Evolutionary conservation across 2,888 invertebrate genomes (phyloP).

Genomic region (Pteria penguin): DNA sequence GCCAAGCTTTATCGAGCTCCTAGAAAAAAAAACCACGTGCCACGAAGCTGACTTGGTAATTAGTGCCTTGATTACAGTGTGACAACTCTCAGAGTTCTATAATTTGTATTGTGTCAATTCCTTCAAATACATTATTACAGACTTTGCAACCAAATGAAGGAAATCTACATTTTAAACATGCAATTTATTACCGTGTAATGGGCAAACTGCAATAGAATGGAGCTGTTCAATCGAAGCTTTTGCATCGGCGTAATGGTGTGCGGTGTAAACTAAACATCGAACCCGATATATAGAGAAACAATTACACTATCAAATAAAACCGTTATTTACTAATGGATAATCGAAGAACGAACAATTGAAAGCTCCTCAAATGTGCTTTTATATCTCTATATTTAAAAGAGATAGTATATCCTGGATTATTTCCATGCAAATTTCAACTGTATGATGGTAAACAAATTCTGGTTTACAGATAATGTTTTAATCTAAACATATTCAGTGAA

Average conservation of each 20-base stretch:
- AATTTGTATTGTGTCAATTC: conserved; percentile 43
- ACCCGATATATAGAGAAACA: background rate
- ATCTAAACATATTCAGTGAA: too few species aligned
- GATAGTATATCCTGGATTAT: too few species aligned
- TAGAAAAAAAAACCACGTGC: background rate
- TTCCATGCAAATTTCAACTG: too few species aligned
- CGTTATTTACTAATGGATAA: too few species aligned
- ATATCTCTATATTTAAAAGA: too few species aligned
- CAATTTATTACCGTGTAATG: conserved; percentile 18
- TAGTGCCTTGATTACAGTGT: conserved; percentile 23
- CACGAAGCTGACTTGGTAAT: conserved; percentile 20
- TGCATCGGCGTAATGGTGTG: background rate
- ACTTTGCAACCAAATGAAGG: conserved; percentile 1
- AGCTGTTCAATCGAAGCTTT: conserved; percentile 19
- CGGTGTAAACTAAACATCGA: background rate
- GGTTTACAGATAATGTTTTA: too few species aligned
- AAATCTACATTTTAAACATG: conserved; percentile 37
- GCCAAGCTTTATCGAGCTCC: too few species aligned
- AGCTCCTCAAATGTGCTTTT: too few species aligned
- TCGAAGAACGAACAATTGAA: too few species aligned
- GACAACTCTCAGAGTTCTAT: conserved; percentile 29
- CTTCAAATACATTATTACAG: conserved; percentile 39
- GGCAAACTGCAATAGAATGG: conserved; percentile 1
- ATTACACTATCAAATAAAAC: too few species aligned
- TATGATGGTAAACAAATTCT: too few species aligned